A percentile compares a stretch with the other conserved stretches of the same genome.
These are phyloP conservation scores for Drosophila bunnanda DNA, from an alignment of 2,888 invertebrate species.

Conservation along the genomic window DNA sequence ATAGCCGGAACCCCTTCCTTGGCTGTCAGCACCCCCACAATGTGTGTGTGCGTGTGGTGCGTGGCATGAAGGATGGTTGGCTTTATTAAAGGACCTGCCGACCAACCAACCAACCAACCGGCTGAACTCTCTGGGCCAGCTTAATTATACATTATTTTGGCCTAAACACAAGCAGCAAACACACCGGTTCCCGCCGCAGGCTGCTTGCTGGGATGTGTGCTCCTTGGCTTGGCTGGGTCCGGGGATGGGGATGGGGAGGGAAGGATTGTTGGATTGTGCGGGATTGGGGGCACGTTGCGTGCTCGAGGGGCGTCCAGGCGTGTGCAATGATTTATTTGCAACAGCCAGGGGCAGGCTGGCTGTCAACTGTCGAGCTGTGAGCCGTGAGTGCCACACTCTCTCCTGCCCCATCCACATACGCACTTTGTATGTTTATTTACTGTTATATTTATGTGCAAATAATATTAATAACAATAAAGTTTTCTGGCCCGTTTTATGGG, in stretches of 20 bases:
- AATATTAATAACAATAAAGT: slow-evolving; percentile 60
- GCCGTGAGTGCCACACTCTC: slow-evolving; percentile 15
- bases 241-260: too few species aligned
- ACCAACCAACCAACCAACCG: neutral
- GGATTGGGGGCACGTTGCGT: slow-evolving; percentile 47
- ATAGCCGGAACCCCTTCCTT: neutral
- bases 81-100: slow-evolving; percentile 39
- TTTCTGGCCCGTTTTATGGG: slow-evolving; percentile 51
- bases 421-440: slow-evolving; percentile 44
- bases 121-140: slow-evolving; percentile 31
- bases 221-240: neutral
- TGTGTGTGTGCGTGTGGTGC: slow-evolving; percentile 24
- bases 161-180: slow-evolving; percentile 37
- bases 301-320: slow-evolving; percentile 49
- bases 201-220: neutral
- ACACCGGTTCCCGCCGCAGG: slow-evolving; percentile 19
- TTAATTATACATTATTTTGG: slow-evolving; percentile 53
- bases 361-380: slow-evolving; percentile 40
- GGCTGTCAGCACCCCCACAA: slow-evolving; percentile 29
- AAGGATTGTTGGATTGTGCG: neutral
- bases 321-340: slow-evolving; percentile 60
- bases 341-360: slow-evolving; percentile 38
- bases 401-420: slow-evolving; percentile 13
- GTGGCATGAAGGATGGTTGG: slow-evolving; percentile 45
- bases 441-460: slow-evolving; percentile 52